Evolutionary conservation across 2,888 invertebrate genomes (phyloP).

Genomic region (Limenitis camilla): DNA sequence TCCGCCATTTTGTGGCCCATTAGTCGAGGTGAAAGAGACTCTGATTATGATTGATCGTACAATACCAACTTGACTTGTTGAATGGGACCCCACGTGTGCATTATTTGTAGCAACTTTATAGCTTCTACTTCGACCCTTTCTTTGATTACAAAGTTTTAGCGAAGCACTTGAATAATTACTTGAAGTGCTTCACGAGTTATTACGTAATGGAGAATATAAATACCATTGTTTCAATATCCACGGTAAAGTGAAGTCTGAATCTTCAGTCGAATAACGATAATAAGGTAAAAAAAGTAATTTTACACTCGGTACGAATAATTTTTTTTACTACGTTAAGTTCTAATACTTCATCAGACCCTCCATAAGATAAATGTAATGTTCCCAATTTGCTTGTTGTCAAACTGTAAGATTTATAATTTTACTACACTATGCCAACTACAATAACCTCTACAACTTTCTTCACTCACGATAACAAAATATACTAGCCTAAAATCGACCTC

Average conservation of each 20-base stretch:
- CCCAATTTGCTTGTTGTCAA: too few species aligned
- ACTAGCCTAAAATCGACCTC: too few species aligned
- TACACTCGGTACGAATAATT: too few species aligned
- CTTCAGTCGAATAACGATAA: too few species aligned
- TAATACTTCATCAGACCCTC: too few species aligned
- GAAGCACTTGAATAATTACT: constrained; percentile 17
- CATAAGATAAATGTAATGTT: too few species aligned
- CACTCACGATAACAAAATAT: too few species aligned
- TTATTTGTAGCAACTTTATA: constrained; percentile 50
- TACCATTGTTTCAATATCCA: not conserved
- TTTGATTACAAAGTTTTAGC: constrained; percentile 28
- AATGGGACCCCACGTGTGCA: constrained; percentile 60
- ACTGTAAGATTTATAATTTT: too few species aligned
- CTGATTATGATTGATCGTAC: constrained; percentile 73
- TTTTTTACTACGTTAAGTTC: too few species aligned
- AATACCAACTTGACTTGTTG: constrained; percentile 65
- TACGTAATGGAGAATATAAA: constrained; percentile 9
- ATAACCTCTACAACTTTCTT: too few species aligned
- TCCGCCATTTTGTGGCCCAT: constrained; percentile 70
- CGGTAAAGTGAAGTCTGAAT: not conserved
- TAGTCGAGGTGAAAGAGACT: constrained; percentile 70
- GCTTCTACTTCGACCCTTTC: constrained; percentile 27
- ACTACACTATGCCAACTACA: too few species aligned
- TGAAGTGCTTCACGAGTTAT: constrained; percentile 16
- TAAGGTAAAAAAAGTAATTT: too few species aligned